Evolutionary conservation across 1,140 invertebrate genomes (phyloP), one percentile per base, ranked within the genome.

Genomic region (Eulimnadia texana): DNA sequence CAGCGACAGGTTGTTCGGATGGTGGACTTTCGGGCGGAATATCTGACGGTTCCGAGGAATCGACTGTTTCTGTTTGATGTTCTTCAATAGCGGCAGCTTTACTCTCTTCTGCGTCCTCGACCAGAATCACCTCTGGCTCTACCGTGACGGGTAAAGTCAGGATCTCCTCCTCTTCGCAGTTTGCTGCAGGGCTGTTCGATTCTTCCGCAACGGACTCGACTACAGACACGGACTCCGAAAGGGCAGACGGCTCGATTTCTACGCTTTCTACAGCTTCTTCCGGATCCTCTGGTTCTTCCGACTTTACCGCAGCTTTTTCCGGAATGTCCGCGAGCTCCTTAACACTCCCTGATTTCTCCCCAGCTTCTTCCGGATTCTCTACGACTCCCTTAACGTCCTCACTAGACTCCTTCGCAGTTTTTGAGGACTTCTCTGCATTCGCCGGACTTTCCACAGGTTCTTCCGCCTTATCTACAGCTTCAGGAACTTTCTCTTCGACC

Each of bases 371-470:
- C n/a, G n/a, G n/a, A n/a, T n/a, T n/a, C n/a, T n/a, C n/a, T n/a
- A n/a, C n/a, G n/a, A n/a, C n/a, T n/a, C n/a, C n/a, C n/a, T n/a
- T n/a, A n/a, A n/a, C n/a, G n/a, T n/a, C n/a, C n/a, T n/a, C n/a
- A n/a, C n/a, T 6, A 22, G 2, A 3, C 23, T 50, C 50, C 16
- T 2, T 22, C 23, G 59, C n/a, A 3, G 42, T 28, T 2, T 42
- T n/a, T 20, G 33, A 2, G 13, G 27, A 33, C n/a, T 24, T 22
- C 60, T 2, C 2, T 16, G 25, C 58, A n/a, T 29, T 25, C 2
- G 33, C 49, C 11, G 47, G 16, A 10, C 1, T 64, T 56, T 29
- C 56, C 33, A 3, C 62, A 6, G 50, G 20, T 42, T 29, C 63
- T 28, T 64, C 61, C 20, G 2, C 3, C 20, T 29, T 25, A 2